Evolutionary conservation across 2,888 invertebrate species (phyloP).

Genomic region (Drosophila mercatorum): DNA sequence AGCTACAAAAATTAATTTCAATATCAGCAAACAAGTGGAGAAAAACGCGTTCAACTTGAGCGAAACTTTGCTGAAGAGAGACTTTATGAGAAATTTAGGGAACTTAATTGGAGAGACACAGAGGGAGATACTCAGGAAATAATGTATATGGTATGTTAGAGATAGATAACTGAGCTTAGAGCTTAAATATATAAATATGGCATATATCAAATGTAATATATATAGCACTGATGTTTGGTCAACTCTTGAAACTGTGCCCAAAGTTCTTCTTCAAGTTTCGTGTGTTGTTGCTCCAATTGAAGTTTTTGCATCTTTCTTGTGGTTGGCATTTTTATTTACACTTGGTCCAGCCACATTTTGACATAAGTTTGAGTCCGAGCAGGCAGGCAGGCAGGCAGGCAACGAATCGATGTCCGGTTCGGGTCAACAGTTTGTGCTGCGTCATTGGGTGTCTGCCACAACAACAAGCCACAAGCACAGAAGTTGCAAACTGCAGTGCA

Average conservation of each 20-base stretch:
- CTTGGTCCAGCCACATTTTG: conserved; percentile 43
- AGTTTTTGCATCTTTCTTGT: conserved; percentile 45
- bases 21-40: conserved; percentile 42
- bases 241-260: background rate
- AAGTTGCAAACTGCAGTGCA: conserved; percentile 58
- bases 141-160: no score
- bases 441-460: conserved; percentile 59
- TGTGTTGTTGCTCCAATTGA: conserved; percentile 31
- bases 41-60: conserved; percentile 28
- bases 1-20: conserved; percentile 52
- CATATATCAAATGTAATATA: background rate
- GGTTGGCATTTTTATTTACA: conserved; percentile 54
- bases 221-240: background rate
- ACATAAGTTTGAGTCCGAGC: conserved; percentile 30
- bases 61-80: conserved; percentile 22
- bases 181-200: background rate
- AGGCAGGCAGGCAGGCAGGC: background rate
- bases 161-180: no score
- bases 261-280: conserved; percentile 11
- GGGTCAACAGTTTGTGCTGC: conserved; percentile 52
- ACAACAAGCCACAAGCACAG: conserved; percentile 53
- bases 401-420: conserved; percentile 32
- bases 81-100: conserved; percentile 25
- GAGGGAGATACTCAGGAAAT: no score
- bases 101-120: conserved; percentile 1